Evolutionary conservation across 2,888 invertebrate species (phyloP), one percentile per base, ranked within the genome.

Genomic region (Hirtodrosophila trivittata): DNA sequence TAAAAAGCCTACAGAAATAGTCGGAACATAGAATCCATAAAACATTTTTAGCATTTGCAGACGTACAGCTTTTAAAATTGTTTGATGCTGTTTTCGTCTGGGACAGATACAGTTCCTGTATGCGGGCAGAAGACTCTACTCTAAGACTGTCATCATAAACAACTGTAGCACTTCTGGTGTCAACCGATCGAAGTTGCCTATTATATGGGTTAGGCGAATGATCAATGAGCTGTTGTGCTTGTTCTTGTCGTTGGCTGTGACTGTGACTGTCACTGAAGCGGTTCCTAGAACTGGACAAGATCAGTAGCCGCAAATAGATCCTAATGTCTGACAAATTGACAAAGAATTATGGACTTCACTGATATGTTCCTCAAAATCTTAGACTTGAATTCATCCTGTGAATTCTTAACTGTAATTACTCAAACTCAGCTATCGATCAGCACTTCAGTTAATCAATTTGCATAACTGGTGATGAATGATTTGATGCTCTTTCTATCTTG

Each of bases 41-140:
- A 83, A 83, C 77, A 83, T 80, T 86, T 80, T 80, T 86, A 73
- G 80, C 70, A 80, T 80, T 60, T 80, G 86, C 84, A 80, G 86
- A 86, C 80, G 57, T 38, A 43, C 58, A 60, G 84, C 86, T 86
- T 70, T 86, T 77, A 80, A 81, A 80, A 77, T 75, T 52, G 41
- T 69, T 81, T 56, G 39, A 39, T 66, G 56, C 32, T 45, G 25
- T 58, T 30, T 39, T 39, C 16, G 68, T 65, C 55, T 60, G 35
- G 35, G 39, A 71, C 59, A 78, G 67, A 56, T 56, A 65, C 51
- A 58, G 49, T 39, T 59, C 37, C 14, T 14, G 25, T 21, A 70
- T 84, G 82, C 85, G 85, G 82, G 85, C 75, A 52, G 80, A 58
- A n/a, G 46, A 55, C 56, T 73, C 63, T 68, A 72, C 47, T 45